Base-by-base conservation (phyloP, 2,113 vertebrate genomes). In the Oophaga pumilio region DNA sequence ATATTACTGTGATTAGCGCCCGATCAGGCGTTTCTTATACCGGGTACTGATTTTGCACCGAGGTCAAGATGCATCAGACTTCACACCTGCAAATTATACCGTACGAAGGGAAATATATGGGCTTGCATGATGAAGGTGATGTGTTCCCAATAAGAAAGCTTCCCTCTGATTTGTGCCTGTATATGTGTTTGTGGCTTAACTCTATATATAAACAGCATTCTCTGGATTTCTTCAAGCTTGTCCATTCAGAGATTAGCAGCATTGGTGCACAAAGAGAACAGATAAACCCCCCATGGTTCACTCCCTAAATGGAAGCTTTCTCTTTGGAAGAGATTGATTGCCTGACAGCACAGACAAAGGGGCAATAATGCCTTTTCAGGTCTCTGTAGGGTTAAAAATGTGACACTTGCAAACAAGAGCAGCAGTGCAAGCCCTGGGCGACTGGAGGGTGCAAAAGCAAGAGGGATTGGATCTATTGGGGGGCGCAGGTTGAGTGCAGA, bases 241-340 rank as follows among this genome's bases (percentile, higher is more conserved):
- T 71, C 68, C 69, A 82, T 64, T 11, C 24, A 66, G 60, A 66
- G 79, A 43, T 82, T 50, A 82, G 28, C 60, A 14, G 59, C 12
- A 59, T 13, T 57, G n/a, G 56, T 12, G 52, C 11, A 81, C 17
- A 43, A 82, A 28, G 57, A 53, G 59, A 81, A 11, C 15, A 22
- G 64, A 84, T 68, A 84, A 52, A 59, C 28, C 73, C 57, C 73
- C 56, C 71, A 50, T 11, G 0, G 17, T 12, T 57, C 26, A n/a
- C 56, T 49, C 20, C 76, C 28, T 76, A 85, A 68, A 77, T 76
- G 73, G 73, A 76, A 60, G 53, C 24, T 49, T 62, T 59, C 71
- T 71, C 56, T 73, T 4, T 52, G 43, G 26, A 43, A 53, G 24
- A 66, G 85, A 86, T 86, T 77, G 85, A 86, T 86, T 78, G 76